A percentile compares a stretch with the other conserved stretches of the same genome.
Conservation (phyloP, 1,140 invertebrate species). For the Drosophila malerkotliana region DNA sequence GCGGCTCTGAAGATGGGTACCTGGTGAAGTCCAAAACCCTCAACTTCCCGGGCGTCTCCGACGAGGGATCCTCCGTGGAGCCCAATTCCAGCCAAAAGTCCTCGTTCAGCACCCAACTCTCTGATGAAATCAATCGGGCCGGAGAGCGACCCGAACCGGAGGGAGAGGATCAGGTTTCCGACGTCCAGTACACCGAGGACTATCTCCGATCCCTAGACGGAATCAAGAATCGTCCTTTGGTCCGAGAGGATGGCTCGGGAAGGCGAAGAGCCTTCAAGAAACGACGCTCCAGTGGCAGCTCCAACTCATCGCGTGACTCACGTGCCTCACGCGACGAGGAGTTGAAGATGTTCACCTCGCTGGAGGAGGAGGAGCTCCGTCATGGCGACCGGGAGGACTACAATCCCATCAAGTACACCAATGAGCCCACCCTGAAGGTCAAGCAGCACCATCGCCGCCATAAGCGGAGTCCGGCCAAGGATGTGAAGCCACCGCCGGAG, state of each 20-base stretch:
- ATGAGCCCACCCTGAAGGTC: constrained; percentile 65
- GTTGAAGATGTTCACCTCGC: constrained; percentile 86
- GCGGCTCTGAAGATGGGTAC: constrained; percentile 45
- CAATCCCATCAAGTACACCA: constrained; percentile 77
- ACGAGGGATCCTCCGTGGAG: constrained; percentile 76
- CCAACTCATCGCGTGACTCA: constrained; percentile 85
- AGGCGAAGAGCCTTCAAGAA: constrained; percentile 86
- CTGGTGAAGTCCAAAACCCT: constrained; percentile 57
- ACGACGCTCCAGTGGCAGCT: constrained; percentile 85
- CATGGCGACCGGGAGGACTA: constrained; percentile 71
- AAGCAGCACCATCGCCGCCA: constrained; percentile 73
- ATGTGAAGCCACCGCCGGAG: constrained; percentile 39
- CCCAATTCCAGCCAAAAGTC: constrained; percentile 73
- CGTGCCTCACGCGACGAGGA: constrained; percentile 86
- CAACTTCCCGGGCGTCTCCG: constrained; percentile 70
- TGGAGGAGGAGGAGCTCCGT: constrained; percentile 86
- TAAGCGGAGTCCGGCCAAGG: constrained; percentile 77
- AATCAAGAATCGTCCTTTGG: constrained; percentile 85
- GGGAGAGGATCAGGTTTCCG: constrained; percentile 64
- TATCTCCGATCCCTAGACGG: constrained; percentile 85
- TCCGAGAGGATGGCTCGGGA: constrained; percentile 86
- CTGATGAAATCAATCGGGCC: constrained; percentile 44
- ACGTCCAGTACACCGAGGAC: constrained; percentile 76
- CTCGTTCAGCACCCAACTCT: constrained; percentile 73
- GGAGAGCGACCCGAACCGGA: constrained; percentile 74